Base-by-base conservation (phyloP, 1,140 invertebrate species). In the Coelopa frigida region DNA sequence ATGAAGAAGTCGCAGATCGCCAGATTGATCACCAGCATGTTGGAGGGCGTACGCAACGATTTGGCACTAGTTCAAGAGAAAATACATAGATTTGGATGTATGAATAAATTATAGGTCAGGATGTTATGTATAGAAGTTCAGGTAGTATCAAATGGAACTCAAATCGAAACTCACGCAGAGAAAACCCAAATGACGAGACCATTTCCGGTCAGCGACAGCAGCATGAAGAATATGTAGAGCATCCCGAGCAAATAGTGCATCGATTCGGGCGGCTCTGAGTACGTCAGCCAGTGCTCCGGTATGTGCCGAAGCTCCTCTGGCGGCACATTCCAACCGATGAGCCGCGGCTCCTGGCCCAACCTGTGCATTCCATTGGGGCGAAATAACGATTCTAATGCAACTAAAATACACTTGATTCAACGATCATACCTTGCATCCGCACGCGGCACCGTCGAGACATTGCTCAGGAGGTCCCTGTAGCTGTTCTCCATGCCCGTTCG, bases 141-240 rank as follows among this genome's bases (percentile, higher is more conserved):
- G 20, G 5, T 3, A 2, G 15, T 6, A 18, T 7, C 11, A 6
- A 5, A n/a, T 12, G 14, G 3, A 26, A 24, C 7, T 18, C 14
- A 15, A 2, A 4, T 8, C 12, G 3, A 24, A 21, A 46, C 48
- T 47, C 43, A 52, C 22, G 60, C 61, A n/a, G 56, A 57, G 20
- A 95, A 94, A 52, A 94, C 83, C 79, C 87, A 94, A 50, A 94
- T 82, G 48, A 95, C 91, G 8, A 93, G 72, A 14, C 89, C 87
- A 69, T 95, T 95, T 48, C 91, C 91, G 7, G 84, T 65, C 11
- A 90, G 69, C 1, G 87, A 78, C 24, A 84, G 74, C 21, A 88
- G 73, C 6, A 85, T 87, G 52, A 94, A 87, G 45, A 85, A 75
- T 22, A 83, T 78, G 58, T 92, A 95, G 45, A 88, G 70, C 35